Evolutionary conservation across 2,113 vertebrate species (phyloP).

Genomic region (Daboia siamensis): DNA sequence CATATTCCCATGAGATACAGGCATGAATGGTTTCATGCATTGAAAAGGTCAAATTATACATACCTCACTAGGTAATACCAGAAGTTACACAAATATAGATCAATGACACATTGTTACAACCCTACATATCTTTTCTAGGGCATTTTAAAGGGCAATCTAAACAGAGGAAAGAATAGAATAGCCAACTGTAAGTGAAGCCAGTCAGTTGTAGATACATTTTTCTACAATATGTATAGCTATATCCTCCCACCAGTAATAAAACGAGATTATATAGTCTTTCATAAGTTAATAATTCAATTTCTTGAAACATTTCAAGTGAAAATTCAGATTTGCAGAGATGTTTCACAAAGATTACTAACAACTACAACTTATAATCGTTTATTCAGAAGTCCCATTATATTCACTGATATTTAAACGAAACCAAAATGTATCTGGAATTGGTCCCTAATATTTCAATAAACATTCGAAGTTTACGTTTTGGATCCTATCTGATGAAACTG

Average conservation of each 20-base stretch:
- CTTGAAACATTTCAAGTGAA: no score
- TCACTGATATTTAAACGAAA: neutral
- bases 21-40: no score
- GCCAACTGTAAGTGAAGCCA: neutral
- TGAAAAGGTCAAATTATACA: neutral
- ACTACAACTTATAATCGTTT: neutral
- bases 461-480: neutral
- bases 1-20: neutral
- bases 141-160: neutral
- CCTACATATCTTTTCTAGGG: neutral
- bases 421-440: neutral
- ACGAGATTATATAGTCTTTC: neutral
- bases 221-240: neutral
- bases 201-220: neutral
- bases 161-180: neutral
- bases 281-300: neutral
- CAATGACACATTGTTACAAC: neutral
- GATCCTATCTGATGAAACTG: neutral
- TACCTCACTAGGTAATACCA: neutral
- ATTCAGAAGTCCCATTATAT: neutral
- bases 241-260: neutral
- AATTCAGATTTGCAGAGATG: neutral
- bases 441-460: neutral
- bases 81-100: neutral
- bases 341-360: neutral